Percentiles rank a stretch among this genome's conserved stretches.
These are phyloP conservation scores for Perca schrenkii DNA, from an alignment of 2,113 vertebrate genomes.

Conservation along the genomic window DNA sequence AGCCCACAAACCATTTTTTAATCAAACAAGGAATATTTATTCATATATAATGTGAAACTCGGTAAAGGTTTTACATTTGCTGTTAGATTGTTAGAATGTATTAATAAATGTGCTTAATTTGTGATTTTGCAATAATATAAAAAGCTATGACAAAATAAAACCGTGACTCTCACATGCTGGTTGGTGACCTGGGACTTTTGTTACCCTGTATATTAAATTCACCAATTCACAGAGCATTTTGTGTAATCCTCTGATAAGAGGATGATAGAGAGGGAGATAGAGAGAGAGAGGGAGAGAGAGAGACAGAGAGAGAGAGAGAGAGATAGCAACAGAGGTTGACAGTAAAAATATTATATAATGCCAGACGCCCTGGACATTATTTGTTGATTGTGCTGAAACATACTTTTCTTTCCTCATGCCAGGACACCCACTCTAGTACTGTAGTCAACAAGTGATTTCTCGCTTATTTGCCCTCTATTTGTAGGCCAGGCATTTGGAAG, in stretches of 20 bases:
- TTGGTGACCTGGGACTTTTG: constrained; percentile 57
- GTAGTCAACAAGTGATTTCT: background rate
- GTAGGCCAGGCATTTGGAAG: background rate
- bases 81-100: background rate
- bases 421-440: background rate
- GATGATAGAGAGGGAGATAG: constrained; percentile 67
- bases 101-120: background rate
- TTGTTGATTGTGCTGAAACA: background rate
- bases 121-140: constrained; percentile 1
- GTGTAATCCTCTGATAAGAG: constrained; percentile 81
- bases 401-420: background rate
- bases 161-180: constrained; percentile 16
- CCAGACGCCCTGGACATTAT: constrained; percentile 40
- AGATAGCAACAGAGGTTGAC: constrained; percentile 30
- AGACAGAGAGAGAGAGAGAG: constrained; percentile 20
- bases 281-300: constrained; percentile 31
- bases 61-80: background rate
- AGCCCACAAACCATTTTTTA: background rate
- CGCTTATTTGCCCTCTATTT: background rate
- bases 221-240: constrained; percentile 71
- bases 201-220: constrained; percentile 73
- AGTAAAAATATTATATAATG: constrained; percentile 78
- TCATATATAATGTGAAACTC: background rate
- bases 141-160: background rate
- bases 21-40: background rate